These are phyloP conservation scores for Ypsolopha scabrella DNA, from an alignment of 2,888 invertebrate genomes.

Conservation along the genomic window DNA sequence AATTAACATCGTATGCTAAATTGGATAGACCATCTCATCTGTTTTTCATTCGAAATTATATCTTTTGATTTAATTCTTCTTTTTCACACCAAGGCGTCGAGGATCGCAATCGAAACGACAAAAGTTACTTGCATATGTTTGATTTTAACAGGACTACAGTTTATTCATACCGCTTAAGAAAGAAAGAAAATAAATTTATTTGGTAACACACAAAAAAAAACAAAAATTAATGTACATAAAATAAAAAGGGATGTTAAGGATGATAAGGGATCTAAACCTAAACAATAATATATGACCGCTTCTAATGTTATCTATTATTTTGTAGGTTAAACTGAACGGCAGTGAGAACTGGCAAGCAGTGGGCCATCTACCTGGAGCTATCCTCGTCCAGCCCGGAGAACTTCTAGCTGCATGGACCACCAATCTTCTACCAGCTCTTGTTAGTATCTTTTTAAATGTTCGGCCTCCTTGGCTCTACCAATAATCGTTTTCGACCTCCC, in stretches of 20 bases:
- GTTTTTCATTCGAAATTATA: too few species aligned
- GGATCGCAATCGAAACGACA: conserved; percentile 5
- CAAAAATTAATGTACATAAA: not conserved
- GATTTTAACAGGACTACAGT: not conserved
- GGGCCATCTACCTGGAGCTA: conserved; percentile 80
- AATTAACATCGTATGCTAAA: too few species aligned
- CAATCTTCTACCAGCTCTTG: conserved; percentile 76
- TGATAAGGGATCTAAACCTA: conserved; percentile 49
- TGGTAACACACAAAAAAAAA: not conserved
- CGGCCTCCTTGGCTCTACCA: too few species aligned
- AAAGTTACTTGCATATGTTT: not conserved
- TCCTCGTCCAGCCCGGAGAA: conserved; percentile 81
- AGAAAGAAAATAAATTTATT: not conserved
- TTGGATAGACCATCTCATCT: too few species aligned
- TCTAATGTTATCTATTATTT: conserved; percentile 11
- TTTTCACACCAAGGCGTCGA: not conserved
- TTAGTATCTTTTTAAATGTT: conserved; percentile 48
- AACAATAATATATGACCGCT: conserved; percentile 17
- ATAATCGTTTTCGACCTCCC: too few species aligned
- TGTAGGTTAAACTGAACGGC: conserved; percentile 72
- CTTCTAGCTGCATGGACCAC: conserved; percentile 81
- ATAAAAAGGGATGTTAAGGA: not conserved
- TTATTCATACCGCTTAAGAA: not conserved
- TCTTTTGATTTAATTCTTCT: conserved; percentile 4
- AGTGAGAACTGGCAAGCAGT: conserved; percentile 80